Base-by-base conservation (phyloP, 2,113 vertebrate species). In the Zosterops pallidus region DNA sequence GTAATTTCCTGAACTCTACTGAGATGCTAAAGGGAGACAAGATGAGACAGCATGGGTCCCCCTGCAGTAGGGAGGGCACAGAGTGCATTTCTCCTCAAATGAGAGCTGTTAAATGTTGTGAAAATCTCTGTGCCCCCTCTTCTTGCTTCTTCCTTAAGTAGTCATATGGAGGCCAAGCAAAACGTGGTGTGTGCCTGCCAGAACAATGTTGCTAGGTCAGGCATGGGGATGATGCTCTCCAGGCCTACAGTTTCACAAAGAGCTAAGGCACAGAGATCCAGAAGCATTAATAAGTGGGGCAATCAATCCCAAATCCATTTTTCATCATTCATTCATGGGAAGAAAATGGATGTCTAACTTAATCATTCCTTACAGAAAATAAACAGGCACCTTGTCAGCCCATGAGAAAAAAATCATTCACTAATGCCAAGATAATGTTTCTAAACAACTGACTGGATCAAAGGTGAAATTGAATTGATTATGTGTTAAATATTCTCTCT, bases 381-480 rank as follows among this genome's bases (percentile, higher is more conserved):
- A 97, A 97, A 95, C 70, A 96, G 88, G 47, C 71, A 95, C 69
- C 53, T 92, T 74, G 33, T 89, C 90, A 94, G 80, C 90, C 53
- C 75, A 84, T 50, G 80, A 94, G 91, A 90, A 97, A 90, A 97
- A 97, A 97, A 94, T 79, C 59, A 93, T 87, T 97, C 37, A 49
- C 17, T 59, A 83, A 83, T 97, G 95, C 83, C 42, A 85, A 89
- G 83, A 69, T 93, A 86, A 93, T 94, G 74, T 93, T 97, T 96
- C 94, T 96, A 94, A 97, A 96, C 88, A 96, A 95, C 92, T 97
- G 97, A 97, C 87, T 97, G 95, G 80, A 96, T 96, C 92, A 96
- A 97, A 96, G 97, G 95, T 86, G 67, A 97, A 93, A 84, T 81
- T 96, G 97, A 98, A 97, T 96, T 97, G 96, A 97, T 97, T 96